Evolutionary conservation across 2,797 vertebrate species (phyloP), one percentile per base, ranked within the genome.

Genomic region (Acanthornis magna): DNA sequence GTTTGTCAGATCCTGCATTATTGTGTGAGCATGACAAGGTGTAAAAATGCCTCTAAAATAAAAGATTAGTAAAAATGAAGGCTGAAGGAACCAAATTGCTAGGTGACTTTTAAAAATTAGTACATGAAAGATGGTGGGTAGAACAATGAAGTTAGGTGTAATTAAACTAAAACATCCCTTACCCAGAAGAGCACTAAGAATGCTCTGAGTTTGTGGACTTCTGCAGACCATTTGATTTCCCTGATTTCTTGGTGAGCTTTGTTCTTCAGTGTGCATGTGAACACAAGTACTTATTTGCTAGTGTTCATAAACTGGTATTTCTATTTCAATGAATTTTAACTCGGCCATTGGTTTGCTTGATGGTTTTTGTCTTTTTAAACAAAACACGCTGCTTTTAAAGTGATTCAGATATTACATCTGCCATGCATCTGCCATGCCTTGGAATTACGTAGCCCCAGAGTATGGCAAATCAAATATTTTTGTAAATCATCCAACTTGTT

Each of bases 1-100:
- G 22, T 77, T 26, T 75, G 36, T 71, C 57, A 53, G 36, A 51
- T 12, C 67, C 4, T 48, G 45, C 22, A 19, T 22, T 70, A 21
- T 5, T 60, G 8, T 30, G 55, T 15, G 12, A 2, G 0, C 10
- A 40, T 4, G 4, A 30, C 3, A 68, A 73, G 17, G 25, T 14
- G 34, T 9, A 61, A 53, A 83, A 83, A 71, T n/a, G 21, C 15
- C 32, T 61, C 19, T 18, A 54, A 12, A 80, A 83, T 38, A 26
- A 77, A 53, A 85, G 7, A 25, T 10, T 30, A 62, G 27, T 50
- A 76, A 40, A 91, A 91, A 80, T 8, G 21, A 83, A 90, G 29
- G 21, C 6, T 58, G 58, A 54, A 29, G 10, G 10, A 79, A 80
- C 4, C 7, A 63, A 61, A 57, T 20, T 73, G 14, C 26, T 48